phyloP scores from a whole-genome alignment of 2,888 invertebrate species.

The Aporophyla lueneburgensis region DNA sequence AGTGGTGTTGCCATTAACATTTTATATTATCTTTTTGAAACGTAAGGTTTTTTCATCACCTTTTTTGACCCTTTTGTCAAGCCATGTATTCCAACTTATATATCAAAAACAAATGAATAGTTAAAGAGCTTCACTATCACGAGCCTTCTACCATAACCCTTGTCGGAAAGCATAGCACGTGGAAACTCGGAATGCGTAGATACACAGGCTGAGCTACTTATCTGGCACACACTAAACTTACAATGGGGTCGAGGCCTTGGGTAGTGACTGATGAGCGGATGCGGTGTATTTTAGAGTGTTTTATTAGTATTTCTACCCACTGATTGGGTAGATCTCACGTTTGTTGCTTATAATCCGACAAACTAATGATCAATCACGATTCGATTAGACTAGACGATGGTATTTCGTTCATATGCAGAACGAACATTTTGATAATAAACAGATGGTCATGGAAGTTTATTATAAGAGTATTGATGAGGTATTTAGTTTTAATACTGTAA shows the following conservation, averaged over 20 bases:
- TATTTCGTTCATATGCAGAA: constrained; percentile 5
- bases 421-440: constrained; percentile 11
- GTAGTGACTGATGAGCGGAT: constrained; percentile 25
- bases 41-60: no score
- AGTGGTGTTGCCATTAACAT: constrained; percentile 41
- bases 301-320: neutral
- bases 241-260: constrained; percentile 2
- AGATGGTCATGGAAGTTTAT: constrained; percentile 8
- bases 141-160: neutral
- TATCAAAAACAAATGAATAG: neutral
- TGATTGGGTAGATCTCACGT: constrained; percentile 24
- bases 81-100: neutral
- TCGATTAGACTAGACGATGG: constrained; percentile 17
- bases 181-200: no score
- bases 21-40: neutral
- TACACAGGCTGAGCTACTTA: neutral
- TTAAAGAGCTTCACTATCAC: neutral
- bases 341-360: constrained; percentile 42
- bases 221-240: neutral
- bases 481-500: neutral
- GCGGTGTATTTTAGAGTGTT: constrained; percentile 15
- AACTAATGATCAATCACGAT: constrained; percentile 54
- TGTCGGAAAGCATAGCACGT: no score
- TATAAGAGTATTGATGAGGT: constrained; percentile 1
- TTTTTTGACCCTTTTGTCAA: no score